A percentile compares a stretch with the other conserved stretches of the same genome.
Evolutionary conservation across 2,113 vertebrate species (phyloP).

Genomic region (Asarcornis scutulata): DNA sequence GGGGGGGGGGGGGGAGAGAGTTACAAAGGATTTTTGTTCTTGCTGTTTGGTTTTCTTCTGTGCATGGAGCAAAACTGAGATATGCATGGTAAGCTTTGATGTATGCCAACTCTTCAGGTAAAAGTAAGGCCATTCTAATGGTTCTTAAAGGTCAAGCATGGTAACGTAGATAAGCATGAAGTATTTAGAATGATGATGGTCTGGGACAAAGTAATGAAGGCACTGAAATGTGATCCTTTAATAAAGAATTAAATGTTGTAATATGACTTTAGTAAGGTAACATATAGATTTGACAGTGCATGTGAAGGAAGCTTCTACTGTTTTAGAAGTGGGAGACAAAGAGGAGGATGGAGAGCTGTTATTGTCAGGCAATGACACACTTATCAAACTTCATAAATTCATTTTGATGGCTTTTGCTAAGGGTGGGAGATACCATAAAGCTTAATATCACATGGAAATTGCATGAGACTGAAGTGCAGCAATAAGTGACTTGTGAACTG

Average conservation of each 20-base stretch:
- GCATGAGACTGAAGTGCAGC: neutral
- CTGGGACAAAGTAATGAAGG: neutral
- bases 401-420: neutral
- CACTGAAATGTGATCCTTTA: neutral
- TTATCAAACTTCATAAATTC: neutral
- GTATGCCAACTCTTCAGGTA: neutral
- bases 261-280: neutral
- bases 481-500: neutral
- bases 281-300: rapidly evolving
- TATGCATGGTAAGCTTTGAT: neutral
- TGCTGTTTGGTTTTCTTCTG: neutral
- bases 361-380: neutral
- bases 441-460: neutral
- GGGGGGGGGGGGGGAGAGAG: neutral
- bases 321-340: neutral
- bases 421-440: neutral
- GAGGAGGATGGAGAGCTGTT: neutral
- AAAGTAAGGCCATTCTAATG: neutral
- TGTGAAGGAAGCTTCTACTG: neutral
- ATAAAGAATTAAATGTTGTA: neutral
- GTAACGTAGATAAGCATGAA: neutral
- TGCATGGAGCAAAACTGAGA: neutral
- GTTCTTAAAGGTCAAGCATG: neutral
- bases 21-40: neutral
- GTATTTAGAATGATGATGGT: neutral